Percentiles rank a stretch among this genome's conserved stretches.
Conservation (phyloP, 1,140 invertebrate species). For the Phenacoccus solenopsis region DNA sequence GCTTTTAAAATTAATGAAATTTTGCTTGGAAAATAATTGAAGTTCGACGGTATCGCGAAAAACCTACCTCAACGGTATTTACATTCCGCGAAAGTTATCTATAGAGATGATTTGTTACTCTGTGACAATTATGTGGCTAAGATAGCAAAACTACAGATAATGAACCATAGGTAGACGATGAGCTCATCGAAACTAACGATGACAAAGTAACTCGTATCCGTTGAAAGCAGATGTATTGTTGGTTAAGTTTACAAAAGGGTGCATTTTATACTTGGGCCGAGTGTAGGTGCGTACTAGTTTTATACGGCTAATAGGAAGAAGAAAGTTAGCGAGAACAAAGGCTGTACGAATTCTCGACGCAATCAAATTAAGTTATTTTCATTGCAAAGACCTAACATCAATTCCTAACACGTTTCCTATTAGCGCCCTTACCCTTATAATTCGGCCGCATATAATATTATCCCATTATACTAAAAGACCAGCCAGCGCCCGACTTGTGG, state of each 20-base stretch:
- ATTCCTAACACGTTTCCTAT: conserved; percentile 13
- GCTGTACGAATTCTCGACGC: background rate
- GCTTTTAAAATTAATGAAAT: conserved; percentile 3
- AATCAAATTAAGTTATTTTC: conserved; percentile 14
- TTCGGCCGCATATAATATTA: background rate
- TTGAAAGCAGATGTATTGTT: conserved; percentile 1
- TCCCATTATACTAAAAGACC: background rate
- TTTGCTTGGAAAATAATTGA: background rate
- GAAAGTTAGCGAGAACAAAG: background rate
- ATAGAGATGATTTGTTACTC: background rate
- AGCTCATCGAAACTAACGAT: background rate
- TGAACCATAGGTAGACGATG: background rate
- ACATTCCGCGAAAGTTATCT: background rate
- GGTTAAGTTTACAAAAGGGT: background rate
- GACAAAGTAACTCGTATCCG: conserved; percentile 11
- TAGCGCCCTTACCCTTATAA: background rate
- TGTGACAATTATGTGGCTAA: background rate
- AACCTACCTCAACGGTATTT: background rate
- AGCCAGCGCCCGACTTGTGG: background rate
- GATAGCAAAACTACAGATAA: background rate
- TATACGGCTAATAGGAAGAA: conserved; percentile 6
- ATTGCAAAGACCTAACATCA: conserved; percentile 7
- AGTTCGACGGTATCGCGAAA: too few species aligned
- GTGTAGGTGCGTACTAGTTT: background rate
- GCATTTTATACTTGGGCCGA: background rate